phyloP scores from a whole-genome alignment of 2,113 vertebrate genomes.

The Pteropus alecto region DNA sequence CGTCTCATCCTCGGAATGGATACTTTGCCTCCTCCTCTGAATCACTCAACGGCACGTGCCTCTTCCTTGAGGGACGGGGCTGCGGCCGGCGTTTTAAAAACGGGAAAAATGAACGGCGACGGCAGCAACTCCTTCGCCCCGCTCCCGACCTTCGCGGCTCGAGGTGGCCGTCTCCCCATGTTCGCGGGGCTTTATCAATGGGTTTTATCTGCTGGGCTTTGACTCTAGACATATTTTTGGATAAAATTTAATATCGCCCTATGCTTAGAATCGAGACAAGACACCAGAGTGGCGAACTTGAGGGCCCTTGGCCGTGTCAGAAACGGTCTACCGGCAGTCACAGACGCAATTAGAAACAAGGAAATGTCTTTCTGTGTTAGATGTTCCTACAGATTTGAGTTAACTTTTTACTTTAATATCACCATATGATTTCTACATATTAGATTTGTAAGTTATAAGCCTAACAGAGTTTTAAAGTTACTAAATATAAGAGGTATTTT shows the following conservation, averaged over 20 bases:
- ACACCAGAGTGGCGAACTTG: background rate
- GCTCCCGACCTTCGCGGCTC: background rate
- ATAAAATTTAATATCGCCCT: background rate
- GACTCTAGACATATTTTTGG: background rate
- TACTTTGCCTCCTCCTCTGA: background rate
- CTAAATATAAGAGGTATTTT: background rate
- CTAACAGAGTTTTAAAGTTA: background rate
- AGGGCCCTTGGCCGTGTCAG: background rate
- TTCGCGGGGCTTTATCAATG: background rate
- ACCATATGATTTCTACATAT: background rate
- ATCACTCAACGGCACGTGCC: background rate
- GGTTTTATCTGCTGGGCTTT: background rate
- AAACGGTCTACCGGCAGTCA: background rate
- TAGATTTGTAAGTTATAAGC: background rate
- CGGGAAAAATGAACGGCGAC: background rate
- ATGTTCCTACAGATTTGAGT: background rate
- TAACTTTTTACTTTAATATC: background rate
- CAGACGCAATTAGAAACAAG: background rate
- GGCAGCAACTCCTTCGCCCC: background rate
- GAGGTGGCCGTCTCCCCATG: background rate
- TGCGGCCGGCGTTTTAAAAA: background rate
- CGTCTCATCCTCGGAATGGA: background rate
- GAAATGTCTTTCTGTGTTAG: background rate
- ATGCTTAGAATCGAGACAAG: background rate
- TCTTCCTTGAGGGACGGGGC: background rate